Conservation (phyloP, 2,113 vertebrate species). For the Dissostichus mawsoni region DNA sequence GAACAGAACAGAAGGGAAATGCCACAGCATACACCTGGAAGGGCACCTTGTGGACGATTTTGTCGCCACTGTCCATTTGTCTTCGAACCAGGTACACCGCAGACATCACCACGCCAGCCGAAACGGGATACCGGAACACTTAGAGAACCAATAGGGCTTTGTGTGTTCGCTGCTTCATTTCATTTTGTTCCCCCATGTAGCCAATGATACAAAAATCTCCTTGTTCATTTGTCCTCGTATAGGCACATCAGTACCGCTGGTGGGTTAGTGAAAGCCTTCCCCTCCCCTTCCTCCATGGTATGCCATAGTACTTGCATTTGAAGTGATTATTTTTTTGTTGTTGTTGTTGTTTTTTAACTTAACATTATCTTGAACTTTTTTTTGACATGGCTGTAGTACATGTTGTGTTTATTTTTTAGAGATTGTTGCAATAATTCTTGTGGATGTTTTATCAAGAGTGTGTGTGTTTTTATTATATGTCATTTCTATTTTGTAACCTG, state of each 20-base stretch:
- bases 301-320: conserved; percentile 81
- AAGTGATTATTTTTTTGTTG: conserved; percentile 72
- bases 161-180: conserved; percentile 76
- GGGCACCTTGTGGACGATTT: conserved; percentile 58
- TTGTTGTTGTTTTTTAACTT: conserved; percentile 47
- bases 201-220: conserved; percentile 65
- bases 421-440: conserved; percentile 84
- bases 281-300: conserved; percentile 57
- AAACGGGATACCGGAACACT: conserved; percentile 64
- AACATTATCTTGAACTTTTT: conserved; percentile 67
- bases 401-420: conserved; percentile 79
- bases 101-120: conserved; percentile 61
- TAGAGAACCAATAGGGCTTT: conserved; percentile 73
- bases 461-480: conserved; percentile 66
- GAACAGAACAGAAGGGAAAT: conserved; percentile 47
- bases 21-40: conserved; percentile 78
- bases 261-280: conserved; percentile 71
- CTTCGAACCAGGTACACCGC: conserved; percentile 74
- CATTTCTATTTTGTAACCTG: conserved; percentile 73
- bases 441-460: conserved; percentile 75
- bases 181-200: conserved; percentile 58
- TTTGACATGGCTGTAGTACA: conserved; percentile 77
- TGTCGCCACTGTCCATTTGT: conserved; percentile 74
- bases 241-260: conserved; percentile 70
- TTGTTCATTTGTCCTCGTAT: conserved; percentile 47